These are phyloP conservation scores for Manduca sexta DNA, from an alignment of 1,140 invertebrate species.

Conservation along the genomic window DNA sequence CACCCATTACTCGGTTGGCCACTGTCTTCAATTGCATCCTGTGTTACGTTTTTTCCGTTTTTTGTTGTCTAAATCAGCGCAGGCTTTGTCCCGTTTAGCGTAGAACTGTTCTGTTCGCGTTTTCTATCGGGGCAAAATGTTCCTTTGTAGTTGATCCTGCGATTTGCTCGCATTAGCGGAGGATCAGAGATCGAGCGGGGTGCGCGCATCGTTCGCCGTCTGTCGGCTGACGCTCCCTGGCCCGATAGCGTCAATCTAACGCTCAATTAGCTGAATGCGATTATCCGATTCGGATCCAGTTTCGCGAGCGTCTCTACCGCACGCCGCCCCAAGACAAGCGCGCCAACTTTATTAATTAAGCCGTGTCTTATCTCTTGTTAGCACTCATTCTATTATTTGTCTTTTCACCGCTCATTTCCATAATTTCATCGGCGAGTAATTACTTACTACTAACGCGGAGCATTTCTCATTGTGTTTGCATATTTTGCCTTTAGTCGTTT, in stretches of 20 bases:
- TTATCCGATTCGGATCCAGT: conserved; percentile 65
- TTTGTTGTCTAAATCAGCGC: neutral
- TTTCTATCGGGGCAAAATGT: conserved; percentile 12
- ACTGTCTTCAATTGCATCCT: conserved; percentile 33
- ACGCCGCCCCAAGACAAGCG: conserved; percentile 52
- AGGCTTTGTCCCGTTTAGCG: neutral
- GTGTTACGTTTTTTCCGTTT: too few species aligned
- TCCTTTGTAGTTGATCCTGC: conserved; percentile 32
- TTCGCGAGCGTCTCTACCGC: conserved; percentile 45
- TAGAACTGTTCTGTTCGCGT: neutral
- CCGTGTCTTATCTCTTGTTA: conserved; percentile 73
- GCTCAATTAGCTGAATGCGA: conserved; percentile 69
- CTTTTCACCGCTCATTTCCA: conserved; percentile 72
- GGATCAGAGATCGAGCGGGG: conserved; percentile 25
- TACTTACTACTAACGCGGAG: conserved; percentile 57
- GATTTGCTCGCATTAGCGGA: conserved; percentile 37
- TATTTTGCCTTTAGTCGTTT: conserved; percentile 51
- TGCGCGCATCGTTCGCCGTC: conserved; percentile 10
- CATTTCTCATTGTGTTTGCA: conserved; percentile 59
- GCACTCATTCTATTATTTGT: conserved; percentile 74
- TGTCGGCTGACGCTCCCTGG: conserved; percentile 26
- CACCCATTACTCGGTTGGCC: conserved; percentile 31
- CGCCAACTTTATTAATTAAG: conserved; percentile 73
- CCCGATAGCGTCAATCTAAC: conserved; percentile 70
- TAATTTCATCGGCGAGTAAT: conserved; percentile 70